These are phyloP conservation scores for Aselliscus stoliczkanus DNA, from an alignment of 2,797 vertebrate genomes.

Conservation along the genomic window DNA sequence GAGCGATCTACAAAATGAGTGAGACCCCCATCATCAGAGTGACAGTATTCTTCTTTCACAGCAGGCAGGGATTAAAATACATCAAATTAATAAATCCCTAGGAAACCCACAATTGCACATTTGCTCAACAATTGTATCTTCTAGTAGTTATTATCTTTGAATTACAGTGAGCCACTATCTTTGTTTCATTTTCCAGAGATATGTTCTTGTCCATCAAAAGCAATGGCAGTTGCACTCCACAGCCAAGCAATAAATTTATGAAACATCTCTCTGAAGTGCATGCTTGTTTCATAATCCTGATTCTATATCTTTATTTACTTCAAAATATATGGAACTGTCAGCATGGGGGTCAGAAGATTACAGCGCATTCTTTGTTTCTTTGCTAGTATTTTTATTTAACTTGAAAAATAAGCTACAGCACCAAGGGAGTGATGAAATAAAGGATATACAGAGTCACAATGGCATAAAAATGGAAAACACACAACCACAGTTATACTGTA, in stretches of 20 bases:
- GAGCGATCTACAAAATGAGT: conserved; percentile 64
- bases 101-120: conserved; percentile 80
- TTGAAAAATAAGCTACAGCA: conserved; percentile 74
- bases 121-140: conserved; percentile 76
- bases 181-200: conserved; percentile 80
- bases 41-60: conserved; percentile 29
- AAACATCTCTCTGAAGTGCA: conserved; percentile 75
- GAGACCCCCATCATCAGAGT: conserved; percentile 33
- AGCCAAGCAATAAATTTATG: conserved; percentile 77
- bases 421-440: conserved; percentile 77
- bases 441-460: conserved; percentile 66
- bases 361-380: conserved; percentile 74
- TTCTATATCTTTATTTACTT: conserved; percentile 80
- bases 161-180: conserved; percentile 62
- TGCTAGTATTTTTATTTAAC: conserved; percentile 78
- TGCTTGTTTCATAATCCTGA: conserved; percentile 78
- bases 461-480: conserved; percentile 73
- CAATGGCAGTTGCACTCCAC: conserved; percentile 7
- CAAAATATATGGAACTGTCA: conserved; percentile 82
- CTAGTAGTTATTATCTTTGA: conserved; percentile 76
- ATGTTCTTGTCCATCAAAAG: conserved; percentile 80
- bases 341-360: conserved; percentile 75
- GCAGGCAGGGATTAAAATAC: conserved; percentile 73
- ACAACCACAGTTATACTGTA: conserved; percentile 10
- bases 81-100: conserved; percentile 85